phyloP scores from a whole-genome alignment of 2,113 vertebrate species.

The Struthidea cinerea region DNA sequence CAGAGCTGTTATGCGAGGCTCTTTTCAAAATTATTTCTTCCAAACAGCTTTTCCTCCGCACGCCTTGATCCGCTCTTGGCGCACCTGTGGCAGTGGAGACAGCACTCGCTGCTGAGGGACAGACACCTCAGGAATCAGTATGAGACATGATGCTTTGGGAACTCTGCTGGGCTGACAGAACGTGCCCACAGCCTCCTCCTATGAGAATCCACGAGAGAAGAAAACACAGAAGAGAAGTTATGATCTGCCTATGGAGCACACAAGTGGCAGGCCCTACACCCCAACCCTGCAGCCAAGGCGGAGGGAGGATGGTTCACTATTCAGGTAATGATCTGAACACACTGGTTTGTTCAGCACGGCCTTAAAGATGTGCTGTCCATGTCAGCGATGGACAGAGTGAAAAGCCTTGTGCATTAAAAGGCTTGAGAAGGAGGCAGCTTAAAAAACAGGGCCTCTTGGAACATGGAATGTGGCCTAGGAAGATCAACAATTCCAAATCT shows the following conservation, averaged over 20 bases:
- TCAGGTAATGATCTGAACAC: background rate
- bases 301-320: background rate
- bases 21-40: background rate
- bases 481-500: background rate
- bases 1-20: background rate
- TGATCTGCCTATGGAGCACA: background rate
- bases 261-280: background rate
- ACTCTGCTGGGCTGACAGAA: background rate
- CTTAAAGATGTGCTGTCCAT: background rate
- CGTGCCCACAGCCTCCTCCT: background rate
- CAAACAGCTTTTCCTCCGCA: background rate
- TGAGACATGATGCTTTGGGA: background rate
- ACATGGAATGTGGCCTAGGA: background rate
- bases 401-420: background rate
- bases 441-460: background rate
- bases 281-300: background rate
- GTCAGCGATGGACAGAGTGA: background rate
- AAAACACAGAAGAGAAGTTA: background rate
- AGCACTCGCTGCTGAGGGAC: background rate
- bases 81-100: background rate
- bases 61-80: background rate
- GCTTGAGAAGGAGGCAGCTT: background rate
- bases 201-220: accelerated
- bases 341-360: background rate
- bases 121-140: background rate